These are phyloP conservation scores for Pseudorectes ferrugineus DNA, from an alignment of 2,113 vertebrate genomes.

Conservation along the genomic window DNA sequence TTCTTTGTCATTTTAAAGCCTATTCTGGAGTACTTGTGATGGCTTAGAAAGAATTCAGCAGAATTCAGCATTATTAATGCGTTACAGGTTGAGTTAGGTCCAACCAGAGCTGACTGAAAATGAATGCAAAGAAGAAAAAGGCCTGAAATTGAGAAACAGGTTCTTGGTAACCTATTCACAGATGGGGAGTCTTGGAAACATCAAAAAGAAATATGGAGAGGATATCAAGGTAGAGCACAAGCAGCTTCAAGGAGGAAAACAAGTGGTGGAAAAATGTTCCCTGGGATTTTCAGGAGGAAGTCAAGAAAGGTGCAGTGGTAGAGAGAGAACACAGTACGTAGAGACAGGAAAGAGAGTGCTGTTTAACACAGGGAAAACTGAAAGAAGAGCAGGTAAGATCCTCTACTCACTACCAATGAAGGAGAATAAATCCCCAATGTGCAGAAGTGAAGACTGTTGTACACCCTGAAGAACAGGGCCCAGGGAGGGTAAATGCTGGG, in stretches of 20 bases:
- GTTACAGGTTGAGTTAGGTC: not conserved
- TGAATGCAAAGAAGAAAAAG: not conserved
- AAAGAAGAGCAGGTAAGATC: not conserved
- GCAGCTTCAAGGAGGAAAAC: not conserved
- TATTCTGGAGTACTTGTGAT: not conserved
- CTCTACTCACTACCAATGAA: not conserved
- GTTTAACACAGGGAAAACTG: not conserved
- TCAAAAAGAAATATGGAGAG: not conserved
- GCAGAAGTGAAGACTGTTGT: not conserved
- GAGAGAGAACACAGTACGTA: not conserved
- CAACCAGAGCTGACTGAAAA: not conserved
- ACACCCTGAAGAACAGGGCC: not conserved
- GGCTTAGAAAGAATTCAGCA: not conserved
- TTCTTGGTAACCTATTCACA: not conserved
- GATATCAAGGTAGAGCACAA: not conserved
- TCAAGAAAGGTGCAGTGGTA: not conserved
- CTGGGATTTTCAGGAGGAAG: not conserved
- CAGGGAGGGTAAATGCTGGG: not conserved
- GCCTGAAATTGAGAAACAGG: not conserved
- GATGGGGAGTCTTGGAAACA: not conserved
- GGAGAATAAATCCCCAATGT: not conserved
- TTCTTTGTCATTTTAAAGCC: not conserved
- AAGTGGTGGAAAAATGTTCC: not conserved
- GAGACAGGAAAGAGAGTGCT: not conserved
- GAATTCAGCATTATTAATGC: not conserved